Evolutionary conservation across 2,888 invertebrate genomes (phyloP).

Genomic region (Amiota mariae): DNA sequence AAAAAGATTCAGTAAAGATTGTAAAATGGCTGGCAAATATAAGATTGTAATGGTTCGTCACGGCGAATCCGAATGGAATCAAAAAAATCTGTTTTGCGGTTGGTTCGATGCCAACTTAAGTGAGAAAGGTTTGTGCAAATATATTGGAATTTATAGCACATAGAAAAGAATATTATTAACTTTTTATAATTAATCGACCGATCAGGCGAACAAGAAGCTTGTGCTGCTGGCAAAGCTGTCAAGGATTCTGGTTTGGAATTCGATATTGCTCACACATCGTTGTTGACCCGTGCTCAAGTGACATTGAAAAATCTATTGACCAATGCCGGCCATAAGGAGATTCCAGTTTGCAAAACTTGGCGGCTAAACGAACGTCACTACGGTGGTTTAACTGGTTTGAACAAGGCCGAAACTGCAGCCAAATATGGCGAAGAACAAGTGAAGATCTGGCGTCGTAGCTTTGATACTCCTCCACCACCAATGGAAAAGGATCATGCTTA

Average conservation of each 20-base stretch:
- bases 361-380: constrained; percentile 91
- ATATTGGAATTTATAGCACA: neutral
- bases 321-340: constrained; percentile 80
- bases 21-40: constrained; percentile 75
- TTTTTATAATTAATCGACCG: neutral
- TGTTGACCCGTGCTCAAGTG: constrained; percentile 85
- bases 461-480: constrained; percentile 87
- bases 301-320: constrained; percentile 82
- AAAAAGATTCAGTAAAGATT: constrained; percentile 1
- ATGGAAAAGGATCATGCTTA: constrained; percentile 87
- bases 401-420: constrained; percentile 89
- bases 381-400: constrained; percentile 89
- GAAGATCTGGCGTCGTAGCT: constrained; percentile 90
- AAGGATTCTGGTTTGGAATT: constrained; percentile 84
- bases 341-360: constrained; percentile 86
- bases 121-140: constrained; percentile 77
- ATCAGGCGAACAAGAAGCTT: constrained; percentile 71
- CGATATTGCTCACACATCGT: constrained; percentile 88
- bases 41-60: constrained; percentile 85
- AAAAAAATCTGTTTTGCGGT: constrained; percentile 83
- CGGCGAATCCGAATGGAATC: constrained; percentile 86
- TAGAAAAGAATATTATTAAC: constrained; percentile 7
- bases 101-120: constrained; percentile 84
- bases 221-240: constrained; percentile 83
- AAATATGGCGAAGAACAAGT: constrained; percentile 90